Conservation (phyloP, 37 sponge, comb jelly and placozoan genomes). For the Bolinopsis microptera region DNA sequence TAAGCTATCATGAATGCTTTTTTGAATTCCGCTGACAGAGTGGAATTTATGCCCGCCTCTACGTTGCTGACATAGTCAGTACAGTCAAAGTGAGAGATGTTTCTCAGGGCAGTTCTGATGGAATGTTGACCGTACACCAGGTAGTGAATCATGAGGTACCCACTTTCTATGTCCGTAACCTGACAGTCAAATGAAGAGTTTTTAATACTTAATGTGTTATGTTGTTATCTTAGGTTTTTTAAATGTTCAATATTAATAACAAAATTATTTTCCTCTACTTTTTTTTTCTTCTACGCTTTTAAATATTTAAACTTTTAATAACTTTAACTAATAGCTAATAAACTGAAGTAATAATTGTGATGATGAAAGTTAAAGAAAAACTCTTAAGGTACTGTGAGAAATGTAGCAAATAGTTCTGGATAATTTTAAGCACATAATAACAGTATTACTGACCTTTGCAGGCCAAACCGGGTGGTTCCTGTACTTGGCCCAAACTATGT, state of each 20-base stretch:
- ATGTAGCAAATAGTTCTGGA: too few species aligned
- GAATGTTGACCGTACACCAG: neutral
- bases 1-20: neutral
- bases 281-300: too few species aligned
- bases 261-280: too few species aligned
- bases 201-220: too few species aligned
- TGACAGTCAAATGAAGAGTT: neutral
- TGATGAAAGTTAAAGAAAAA: too few species aligned
- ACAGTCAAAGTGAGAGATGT: constrained; percentile 49
- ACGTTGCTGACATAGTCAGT: neutral
- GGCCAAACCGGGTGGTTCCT: constrained; percentile 53
- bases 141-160: constrained; percentile 2
- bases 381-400: too few species aligned
- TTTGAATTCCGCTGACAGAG: constrained; percentile 32
- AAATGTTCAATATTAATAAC: neutral
- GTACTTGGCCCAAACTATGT: constrained; percentile 52
- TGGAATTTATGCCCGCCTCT: constrained; percentile 25
- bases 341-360: too few species aligned
- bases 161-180: neutral
- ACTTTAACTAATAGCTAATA: too few species aligned
- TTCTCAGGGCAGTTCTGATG: neutral
- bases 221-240: neutral
- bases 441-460: constrained; percentile 52
- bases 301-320: too few species aligned
- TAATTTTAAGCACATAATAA: too few species aligned